Base-by-base conservation (phyloP, 2,888 invertebrate species). In the Tetragonisca angustula region DNA sequence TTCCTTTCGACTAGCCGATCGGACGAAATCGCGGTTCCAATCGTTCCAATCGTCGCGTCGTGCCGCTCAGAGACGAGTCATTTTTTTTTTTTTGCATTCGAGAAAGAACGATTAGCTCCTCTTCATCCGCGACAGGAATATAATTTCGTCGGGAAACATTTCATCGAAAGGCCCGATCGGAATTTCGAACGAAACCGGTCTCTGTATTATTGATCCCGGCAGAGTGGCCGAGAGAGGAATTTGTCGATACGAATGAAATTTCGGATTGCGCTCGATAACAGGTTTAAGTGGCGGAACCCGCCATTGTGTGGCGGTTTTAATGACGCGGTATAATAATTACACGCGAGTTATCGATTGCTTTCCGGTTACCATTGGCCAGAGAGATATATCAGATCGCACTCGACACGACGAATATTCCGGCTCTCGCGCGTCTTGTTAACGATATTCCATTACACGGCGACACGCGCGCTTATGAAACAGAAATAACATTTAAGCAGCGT, bases 261-360 rank as follows among this genome's bases (percentile, higher is more conserved):
- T 79, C 69, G 43, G 69, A 62, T 54, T 64, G 27, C 36, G 9
- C 43, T 36, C 76, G 79, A 64, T 56, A 68, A 74, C 68, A 17
- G 52, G 72, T 54, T 73, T 67, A 79, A 79, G 32, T 49, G 65
- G 72, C 52, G n/a, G 9, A 19, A 54, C 5, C 36, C 59, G 50
- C 70, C 52, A 70, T 74, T 81, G 68, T 59, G 67, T 67, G 67
- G 67, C 67, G 73, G 77, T 82, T 85, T 85, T 86, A 85, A 82
- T 83, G 74, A 68, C 61, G 79, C 56, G 77, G 77, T 86, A 81
- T 84, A 76, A 88, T 86, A 84, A 88, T 84, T 82, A 79, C 78
- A 72, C 70, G 70, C 64, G n/a, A 69, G 74, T 61, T 83, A 88
- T 87, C 73, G 79, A 88, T 81, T 77, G 71, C 69, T 52, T 54